Evolutionary conservation across 2,113 vertebrate genomes (phyloP).

Genomic region (Hippocampus zosterae): DNA sequence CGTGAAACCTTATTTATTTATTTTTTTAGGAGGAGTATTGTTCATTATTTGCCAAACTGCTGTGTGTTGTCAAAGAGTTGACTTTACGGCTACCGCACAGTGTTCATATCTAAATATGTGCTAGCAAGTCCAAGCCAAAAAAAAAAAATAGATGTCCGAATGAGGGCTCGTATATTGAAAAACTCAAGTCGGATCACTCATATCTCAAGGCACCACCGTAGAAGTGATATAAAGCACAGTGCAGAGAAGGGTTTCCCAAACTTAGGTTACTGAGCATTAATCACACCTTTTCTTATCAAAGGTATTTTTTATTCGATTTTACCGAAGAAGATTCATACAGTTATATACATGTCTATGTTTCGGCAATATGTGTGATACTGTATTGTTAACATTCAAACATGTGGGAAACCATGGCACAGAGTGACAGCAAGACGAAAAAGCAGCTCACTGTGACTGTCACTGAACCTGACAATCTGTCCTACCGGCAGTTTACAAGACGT

Average conservation of each 20-base stretch:
- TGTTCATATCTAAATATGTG: too few relatives aligned
- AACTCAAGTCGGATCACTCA: neutral
- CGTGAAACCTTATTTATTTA: too few relatives aligned
- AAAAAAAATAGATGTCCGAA: neutral
- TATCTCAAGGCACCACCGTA: neutral
- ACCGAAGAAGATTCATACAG: neutral
- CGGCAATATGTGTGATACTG: neutral
- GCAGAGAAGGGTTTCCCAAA: neutral
- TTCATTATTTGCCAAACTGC: too few relatives aligned
- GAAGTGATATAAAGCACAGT: neutral
- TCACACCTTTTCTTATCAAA: neutral
- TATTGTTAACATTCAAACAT: neutral
- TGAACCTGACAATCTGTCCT: slow-evolving; percentile 22
- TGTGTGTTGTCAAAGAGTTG: too few relatives aligned
- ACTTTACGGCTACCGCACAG: too few relatives aligned
- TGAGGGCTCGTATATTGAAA: neutral
- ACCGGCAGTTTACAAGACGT: slow-evolving; percentile 22
- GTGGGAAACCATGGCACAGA: neutral
- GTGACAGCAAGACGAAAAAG: slow-evolving; percentile 17
- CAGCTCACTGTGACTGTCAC: slow-evolving; percentile 17
- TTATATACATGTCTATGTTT: neutral
- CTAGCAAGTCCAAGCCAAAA: too few relatives aligned
- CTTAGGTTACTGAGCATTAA: neutral
- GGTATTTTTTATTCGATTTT: neutral
- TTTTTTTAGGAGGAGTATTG: too few relatives aligned